A percentile compares a stretch with the other conserved stretches of the same genome.
phyloP scores from a whole-genome alignment of 1,140 invertebrate species.

The Hylaeus anthracinus region DNA sequence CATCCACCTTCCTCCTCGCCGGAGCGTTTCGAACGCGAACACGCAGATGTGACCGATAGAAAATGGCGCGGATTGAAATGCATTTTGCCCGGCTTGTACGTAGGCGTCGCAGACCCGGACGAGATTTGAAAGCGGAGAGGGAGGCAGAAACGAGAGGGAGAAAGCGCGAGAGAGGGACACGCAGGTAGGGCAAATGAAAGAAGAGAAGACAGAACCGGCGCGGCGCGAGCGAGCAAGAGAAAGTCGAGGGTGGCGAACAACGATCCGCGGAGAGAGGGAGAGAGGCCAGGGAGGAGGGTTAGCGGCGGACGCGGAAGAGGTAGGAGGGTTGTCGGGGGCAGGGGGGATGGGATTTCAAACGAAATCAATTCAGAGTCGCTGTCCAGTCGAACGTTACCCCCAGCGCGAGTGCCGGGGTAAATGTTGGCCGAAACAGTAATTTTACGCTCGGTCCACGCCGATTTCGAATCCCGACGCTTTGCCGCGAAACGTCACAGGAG shows the following conservation, averaged over 20 bases:
- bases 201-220: constrained; percentile 29
- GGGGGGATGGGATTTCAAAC: constrained; percentile 76
- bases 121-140: constrained; percentile 55
- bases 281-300: constrained; percentile 43
- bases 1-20: neutral
- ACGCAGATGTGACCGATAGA: constrained; percentile 51
- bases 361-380: constrained; percentile 80
- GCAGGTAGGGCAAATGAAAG: constrained; percentile 23
- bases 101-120: constrained; percentile 58
- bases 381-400: constrained; percentile 77
- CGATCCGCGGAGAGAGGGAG: constrained; percentile 22
- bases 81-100: constrained; percentile 57
- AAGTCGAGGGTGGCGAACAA: constrained; percentile 47
- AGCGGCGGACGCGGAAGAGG: constrained; percentile 60
- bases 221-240: constrained; percentile 41
- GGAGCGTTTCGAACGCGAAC: constrained; percentile 25
- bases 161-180: constrained; percentile 31
- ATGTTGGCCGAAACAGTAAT: constrained; percentile 80
- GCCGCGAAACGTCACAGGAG: constrained; percentile 75
- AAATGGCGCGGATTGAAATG: constrained; percentile 58
- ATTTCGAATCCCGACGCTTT: constrained; percentile 72
- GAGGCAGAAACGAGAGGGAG: constrained; percentile 5
- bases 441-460: constrained; percentile 70
- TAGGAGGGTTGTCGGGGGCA: constrained; percentile 58
- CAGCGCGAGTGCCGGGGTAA: constrained; percentile 68